phyloP scores from a whole-genome alignment of 1,140 invertebrate genomes.

The Acromyrmex echinatior region DNA sequence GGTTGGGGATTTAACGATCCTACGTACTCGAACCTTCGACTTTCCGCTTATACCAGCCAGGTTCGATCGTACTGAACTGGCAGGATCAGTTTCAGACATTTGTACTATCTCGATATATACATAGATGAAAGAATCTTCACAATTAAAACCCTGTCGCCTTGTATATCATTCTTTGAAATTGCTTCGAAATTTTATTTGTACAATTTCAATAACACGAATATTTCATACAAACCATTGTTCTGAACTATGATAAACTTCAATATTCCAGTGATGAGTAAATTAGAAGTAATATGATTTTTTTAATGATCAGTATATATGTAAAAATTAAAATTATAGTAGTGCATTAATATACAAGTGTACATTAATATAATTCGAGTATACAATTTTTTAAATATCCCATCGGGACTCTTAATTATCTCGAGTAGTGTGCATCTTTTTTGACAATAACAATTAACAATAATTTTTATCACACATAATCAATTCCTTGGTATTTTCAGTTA shows the following conservation, averaged over 20 bases:
- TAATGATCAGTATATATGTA: background rate
- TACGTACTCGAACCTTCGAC: conserved; percentile 57
- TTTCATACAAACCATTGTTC: background rate
- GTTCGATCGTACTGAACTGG: conserved; percentile 69
- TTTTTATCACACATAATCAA: background rate
- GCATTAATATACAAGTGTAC: too few species aligned
- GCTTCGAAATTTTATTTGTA: background rate
- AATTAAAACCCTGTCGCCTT: conserved; percentile 45
- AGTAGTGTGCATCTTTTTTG: background rate
- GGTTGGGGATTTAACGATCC: conserved; percentile 73
- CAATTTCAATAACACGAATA: background rate
- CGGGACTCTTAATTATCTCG: background rate
- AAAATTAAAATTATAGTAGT: background rate
- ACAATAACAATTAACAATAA: background rate
- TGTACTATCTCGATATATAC: conserved; percentile 1
- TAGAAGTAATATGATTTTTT: background rate
- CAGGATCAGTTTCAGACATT: conserved; percentile 51
- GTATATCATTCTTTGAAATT: background rate
- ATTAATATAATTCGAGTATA: background rate
- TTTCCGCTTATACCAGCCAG: conserved; percentile 40
- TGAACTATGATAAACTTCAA: background rate
- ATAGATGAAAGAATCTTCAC: conserved; percentile 28
- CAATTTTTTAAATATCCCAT: background rate
- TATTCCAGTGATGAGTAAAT: background rate
- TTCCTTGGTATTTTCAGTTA: background rate